Evolutionary conservation across 2,113 vertebrate species (phyloP), one percentile per base, ranked within the genome.

Genomic region (Chaetorhynchus papuensis): DNA sequence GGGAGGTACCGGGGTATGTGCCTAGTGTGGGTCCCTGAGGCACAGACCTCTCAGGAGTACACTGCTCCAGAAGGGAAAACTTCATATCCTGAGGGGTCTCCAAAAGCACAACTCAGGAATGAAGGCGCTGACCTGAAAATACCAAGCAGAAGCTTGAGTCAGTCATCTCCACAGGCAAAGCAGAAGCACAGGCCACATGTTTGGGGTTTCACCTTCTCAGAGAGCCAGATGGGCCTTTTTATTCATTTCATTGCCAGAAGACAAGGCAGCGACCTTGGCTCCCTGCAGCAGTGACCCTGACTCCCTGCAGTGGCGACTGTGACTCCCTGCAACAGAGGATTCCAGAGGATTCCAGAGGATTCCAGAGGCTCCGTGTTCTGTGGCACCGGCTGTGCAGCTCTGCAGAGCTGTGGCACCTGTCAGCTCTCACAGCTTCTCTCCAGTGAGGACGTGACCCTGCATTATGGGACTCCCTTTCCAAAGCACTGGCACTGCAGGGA

Each of bases 291-390:
- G 13, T 4, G 35, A 16, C 44, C 44, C 9, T 42, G 10, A 4
- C 11, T 31, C 44, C 31, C 37, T 64, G 22, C 37, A 22, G 41
- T 3, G 15, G 28, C 3, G 18, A 24, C 83, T 10, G 5, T 8
- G 52, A 9, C 20, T 53, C 9, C 70, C 42, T 42, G 57, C 61
- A 26, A 12, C 16, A 15, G 59, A 15, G 39, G 39, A 39, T 39
- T 39, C 39, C 39, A 39, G 39, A 39, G 39, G 39, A n/a, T n/a
- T n/a, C n/a, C n/a, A n/a, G n/a, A n/a, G n/a, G 53, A 15, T 10
- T 22, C 9, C 41, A 24, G 19, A 17, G 42, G 44, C 15, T 37
- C 47, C 1, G 0, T 3, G 53, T 2, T 27, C 75, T 2, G 28
- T 14, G 13, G 50, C 37, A 8, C 13, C 5, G 53, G 78, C 3